Evolutionary conservation across 2,888 invertebrate species (phyloP).

Genomic region (Dione vanillae): DNA sequence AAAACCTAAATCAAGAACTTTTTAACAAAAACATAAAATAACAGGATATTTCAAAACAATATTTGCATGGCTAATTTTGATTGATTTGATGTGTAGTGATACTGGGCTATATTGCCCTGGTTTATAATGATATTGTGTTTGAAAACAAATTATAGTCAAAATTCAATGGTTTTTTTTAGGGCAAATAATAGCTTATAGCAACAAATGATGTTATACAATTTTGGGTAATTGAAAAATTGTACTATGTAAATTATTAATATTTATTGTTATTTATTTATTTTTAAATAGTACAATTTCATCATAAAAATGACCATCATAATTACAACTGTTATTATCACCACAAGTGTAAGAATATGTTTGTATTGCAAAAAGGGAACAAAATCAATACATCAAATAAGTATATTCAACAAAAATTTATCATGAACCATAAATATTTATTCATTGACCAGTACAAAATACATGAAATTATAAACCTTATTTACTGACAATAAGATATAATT

Average conservation of each 20-base stretch:
- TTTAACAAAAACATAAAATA: no score
- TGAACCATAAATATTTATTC: conserved; percentile 6
- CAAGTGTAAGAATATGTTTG: not conserved
- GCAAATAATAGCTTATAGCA: no score
- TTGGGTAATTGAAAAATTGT: not conserved
- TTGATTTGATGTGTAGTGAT: no score
- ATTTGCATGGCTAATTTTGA: no score
- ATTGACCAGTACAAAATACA: conserved; percentile 2
- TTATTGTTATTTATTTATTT: no score
- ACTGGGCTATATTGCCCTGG: no score
- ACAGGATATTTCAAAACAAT: no score
- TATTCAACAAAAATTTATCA: not conserved
- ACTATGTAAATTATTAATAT: not conserved
- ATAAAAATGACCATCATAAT: not conserved
- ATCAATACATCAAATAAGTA: conserved; percentile 3
- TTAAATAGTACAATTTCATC: not conserved
- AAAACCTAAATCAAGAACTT: no score
- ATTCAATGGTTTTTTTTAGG: no score
- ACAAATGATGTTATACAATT: not conserved
- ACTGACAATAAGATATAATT: conserved; percentile 16
- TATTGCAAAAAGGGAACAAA: not conserved
- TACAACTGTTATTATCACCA: not conserved
- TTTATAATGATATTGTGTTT: no score
- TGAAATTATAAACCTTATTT: conserved; percentile 20
- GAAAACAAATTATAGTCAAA: no score